Evolutionary conservation across 2,888 invertebrate genomes (phyloP).

Genomic region (Cephus pygmeus): DNA sequence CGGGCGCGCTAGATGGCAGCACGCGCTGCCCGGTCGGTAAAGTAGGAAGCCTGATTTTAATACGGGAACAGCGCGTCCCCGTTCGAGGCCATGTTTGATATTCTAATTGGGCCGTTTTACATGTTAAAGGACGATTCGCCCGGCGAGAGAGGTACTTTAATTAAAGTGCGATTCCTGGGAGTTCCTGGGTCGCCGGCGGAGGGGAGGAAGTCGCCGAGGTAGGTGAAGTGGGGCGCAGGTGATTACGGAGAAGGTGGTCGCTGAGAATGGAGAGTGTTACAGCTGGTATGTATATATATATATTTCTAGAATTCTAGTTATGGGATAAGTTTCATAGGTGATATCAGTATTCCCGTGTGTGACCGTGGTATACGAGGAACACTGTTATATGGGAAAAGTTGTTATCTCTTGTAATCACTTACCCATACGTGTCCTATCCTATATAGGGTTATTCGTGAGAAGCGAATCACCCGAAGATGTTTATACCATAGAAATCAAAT

Average conservation of each 20-base stretch:
- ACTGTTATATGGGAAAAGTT: neutral
- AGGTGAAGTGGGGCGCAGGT: neutral
- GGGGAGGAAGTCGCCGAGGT: neutral
- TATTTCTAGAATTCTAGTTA: neutral
- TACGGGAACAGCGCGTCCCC: conserved; percentile 9
- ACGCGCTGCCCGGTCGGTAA: neutral
- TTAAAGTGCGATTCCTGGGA: conserved; percentile 28
- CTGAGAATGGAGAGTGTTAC: conserved; percentile 21
- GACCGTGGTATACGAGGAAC: neutral
- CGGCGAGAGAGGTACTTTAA: conserved; percentile 45
- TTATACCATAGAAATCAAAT: too few relatives aligned
- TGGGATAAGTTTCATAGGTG: neutral
- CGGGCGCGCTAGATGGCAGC: neutral
- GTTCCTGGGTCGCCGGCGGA: neutral
- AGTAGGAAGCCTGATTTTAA: neutral
- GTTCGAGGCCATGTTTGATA: conserved; percentile 52
- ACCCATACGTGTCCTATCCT: neutral
- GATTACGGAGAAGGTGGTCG: conserved; percentile 13
- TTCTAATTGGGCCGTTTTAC: conserved; percentile 55
- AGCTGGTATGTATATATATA: neutral
- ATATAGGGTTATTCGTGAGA: too few relatives aligned
- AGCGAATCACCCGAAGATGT: too few relatives aligned
- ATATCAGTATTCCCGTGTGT: neutral
- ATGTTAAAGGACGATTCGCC: conserved; percentile 51
- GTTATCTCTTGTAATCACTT: neutral